Percentiles rank a stretch among this genome's conserved stretches.
Conservation (phyloP, 2,888 invertebrate species). For the Ochropleura leucogaster region DNA sequence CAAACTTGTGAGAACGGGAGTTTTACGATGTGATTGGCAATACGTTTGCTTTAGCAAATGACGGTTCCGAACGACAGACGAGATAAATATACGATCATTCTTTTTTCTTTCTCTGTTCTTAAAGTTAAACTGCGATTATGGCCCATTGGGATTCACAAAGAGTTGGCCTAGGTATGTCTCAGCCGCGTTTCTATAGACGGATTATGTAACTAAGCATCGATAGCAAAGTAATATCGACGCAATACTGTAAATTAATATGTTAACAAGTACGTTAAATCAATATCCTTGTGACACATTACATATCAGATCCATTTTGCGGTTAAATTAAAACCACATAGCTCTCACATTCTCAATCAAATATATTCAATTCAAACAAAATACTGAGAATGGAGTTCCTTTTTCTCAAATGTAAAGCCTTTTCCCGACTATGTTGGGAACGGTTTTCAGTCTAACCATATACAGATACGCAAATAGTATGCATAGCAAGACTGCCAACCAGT, state of each 20-base stretch:
- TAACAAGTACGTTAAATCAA: not conserved
- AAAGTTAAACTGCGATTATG: not conserved
- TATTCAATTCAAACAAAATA: constrained; percentile 18
- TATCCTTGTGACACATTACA: constrained; percentile 23
- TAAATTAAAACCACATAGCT: constrained; percentile 28
- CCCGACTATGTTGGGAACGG: too few relatives aligned
- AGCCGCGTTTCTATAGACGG: not conserved
- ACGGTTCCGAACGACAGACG: too few relatives aligned
- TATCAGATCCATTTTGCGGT: constrained; percentile 42
- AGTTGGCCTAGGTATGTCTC: too few relatives aligned
- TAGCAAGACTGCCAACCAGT: too few relatives aligned
- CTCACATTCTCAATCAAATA: constrained; percentile 27
- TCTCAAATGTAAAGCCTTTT: too few relatives aligned
- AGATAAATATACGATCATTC: too few relatives aligned
- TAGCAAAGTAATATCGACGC: not conserved
- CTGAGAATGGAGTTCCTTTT: not conserved
- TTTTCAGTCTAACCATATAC: too few relatives aligned
- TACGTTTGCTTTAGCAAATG: too few relatives aligned
- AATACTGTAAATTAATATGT: constrained; percentile 10
- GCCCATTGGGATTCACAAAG: not conserved
- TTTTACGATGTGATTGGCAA: too few relatives aligned
- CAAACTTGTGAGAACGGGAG: too few relatives aligned
- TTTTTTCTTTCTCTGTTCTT: too few relatives aligned
- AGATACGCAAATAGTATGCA: too few relatives aligned
- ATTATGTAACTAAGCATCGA: not conserved